Conservation (phyloP, 2,888 invertebrate genomes). For the Cephus pygmeus region DNA sequence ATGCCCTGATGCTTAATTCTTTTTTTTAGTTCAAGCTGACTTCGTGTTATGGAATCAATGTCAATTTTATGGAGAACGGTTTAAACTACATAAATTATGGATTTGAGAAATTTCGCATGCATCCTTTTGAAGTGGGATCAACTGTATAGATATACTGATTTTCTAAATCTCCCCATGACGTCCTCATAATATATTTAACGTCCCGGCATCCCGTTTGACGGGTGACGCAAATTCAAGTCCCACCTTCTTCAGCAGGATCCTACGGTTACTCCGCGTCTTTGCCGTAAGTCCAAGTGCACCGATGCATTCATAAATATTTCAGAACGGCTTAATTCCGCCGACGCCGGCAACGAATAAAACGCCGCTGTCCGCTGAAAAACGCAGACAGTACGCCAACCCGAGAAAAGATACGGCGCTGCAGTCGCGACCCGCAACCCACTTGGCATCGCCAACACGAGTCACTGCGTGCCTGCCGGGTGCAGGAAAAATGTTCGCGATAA, state of each 20-base stretch:
- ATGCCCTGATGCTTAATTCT: neutral
- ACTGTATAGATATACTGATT: neutral
- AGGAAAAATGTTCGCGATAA: conserved; percentile 52
- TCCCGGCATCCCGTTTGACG: conserved; percentile 38
- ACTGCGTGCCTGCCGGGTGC: conserved; percentile 38
- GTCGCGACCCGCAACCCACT: conserved; percentile 55
- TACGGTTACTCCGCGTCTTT: conserved; percentile 40
- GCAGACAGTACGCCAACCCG: conserved; percentile 48
- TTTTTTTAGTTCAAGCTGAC: neutral
- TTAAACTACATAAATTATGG: neutral
- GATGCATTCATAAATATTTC: conserved; percentile 66
- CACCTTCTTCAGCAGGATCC: conserved; percentile 32
- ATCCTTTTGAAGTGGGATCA: neutral
- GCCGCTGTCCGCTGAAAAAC: conserved; percentile 59
- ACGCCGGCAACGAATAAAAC: conserved; percentile 60
- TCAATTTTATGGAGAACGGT: neutral
- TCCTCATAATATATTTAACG: neutral
- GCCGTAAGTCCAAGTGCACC: conserved; percentile 45
- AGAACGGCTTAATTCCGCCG: conserved; percentile 65
- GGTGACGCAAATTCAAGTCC: conserved; percentile 45
- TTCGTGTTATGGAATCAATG: neutral
- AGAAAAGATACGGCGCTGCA: conserved; percentile 41
- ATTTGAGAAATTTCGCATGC: neutral
- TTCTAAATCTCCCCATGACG: conserved; percentile 10
- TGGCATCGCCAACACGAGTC: conserved; percentile 54